Evolutionary conservation across 2,888 invertebrate genomes (phyloP).

Genomic region (Spilosoma lubricipeda): DNA sequence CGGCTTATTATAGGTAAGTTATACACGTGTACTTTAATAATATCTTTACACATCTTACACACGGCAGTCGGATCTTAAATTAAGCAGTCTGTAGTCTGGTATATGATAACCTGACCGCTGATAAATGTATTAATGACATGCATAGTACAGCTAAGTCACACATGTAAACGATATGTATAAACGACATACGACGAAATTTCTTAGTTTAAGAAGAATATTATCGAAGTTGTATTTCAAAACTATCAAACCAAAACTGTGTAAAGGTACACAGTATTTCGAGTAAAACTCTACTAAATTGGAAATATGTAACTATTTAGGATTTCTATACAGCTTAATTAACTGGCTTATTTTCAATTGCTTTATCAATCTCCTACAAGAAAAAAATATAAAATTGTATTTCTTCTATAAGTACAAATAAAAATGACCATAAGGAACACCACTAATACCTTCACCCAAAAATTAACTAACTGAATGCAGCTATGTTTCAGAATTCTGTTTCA

Average conservation of each 20-base stretch:
- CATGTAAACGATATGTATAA: too few species aligned
- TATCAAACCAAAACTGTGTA: too few species aligned
- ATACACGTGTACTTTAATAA: background rate
- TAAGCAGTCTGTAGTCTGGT: background rate
- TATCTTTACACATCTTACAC: background rate
- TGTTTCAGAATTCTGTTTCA: background rate
- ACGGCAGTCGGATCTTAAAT: background rate
- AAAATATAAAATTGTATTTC: too few species aligned
- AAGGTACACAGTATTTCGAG: background rate
- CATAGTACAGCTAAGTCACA: background rate
- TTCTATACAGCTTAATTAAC: background rate
- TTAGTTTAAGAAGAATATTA: background rate
- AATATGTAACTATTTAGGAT: background rate
- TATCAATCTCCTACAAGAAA: background rate
- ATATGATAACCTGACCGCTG: background rate
- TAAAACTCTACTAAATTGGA: background rate
- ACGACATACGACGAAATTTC: too few species aligned
- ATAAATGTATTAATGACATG: background rate
- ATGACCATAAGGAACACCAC: background rate
- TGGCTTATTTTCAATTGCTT: background rate
- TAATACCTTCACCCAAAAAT: background rate
- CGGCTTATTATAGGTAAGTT: constrained; percentile 88
- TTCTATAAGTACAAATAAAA: background rate
- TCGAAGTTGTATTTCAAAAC: background rate
- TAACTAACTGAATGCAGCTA: background rate